Percentiles rank a stretch among this genome's conserved stretches.
phyloP scores from a whole-genome alignment of 2,888 invertebrate genomes.

The Metellina segmentata region DNA sequence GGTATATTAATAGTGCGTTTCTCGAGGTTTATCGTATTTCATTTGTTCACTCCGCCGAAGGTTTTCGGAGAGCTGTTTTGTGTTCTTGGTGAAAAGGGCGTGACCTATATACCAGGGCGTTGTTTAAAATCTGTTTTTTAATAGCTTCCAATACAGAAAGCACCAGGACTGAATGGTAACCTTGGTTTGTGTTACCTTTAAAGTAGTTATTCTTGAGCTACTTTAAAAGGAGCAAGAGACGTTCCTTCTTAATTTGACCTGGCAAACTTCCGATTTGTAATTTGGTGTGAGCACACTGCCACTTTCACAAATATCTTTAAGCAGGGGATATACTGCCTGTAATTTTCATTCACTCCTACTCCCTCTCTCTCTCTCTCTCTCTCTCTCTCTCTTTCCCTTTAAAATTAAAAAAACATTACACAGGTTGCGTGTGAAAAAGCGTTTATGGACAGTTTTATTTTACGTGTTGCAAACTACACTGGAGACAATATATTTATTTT shows the following conservation, averaged over 20 bases:
- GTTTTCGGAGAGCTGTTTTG: constrained; percentile 28
- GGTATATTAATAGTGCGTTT: constrained; percentile 29
- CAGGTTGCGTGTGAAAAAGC: too few relatives aligned
- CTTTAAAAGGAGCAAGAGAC: background rate
- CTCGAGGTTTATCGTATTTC: constrained; percentile 17
- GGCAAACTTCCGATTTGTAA: background rate
- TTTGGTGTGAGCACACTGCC: background rate
- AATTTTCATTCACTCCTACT: too few relatives aligned
- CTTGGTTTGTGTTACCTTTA: constrained; percentile 17
- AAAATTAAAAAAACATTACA: too few relatives aligned
- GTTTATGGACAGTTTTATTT: too few relatives aligned
- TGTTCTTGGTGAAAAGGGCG: constrained; percentile 29
- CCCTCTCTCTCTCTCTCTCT: too few relatives aligned
- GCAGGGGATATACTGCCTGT: too few relatives aligned
- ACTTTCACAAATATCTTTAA: too few relatives aligned
- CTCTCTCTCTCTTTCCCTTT: too few relatives aligned
- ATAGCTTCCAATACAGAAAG: constrained; percentile 17
- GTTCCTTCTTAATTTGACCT: background rate
- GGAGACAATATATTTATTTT: too few relatives aligned
- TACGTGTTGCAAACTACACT: too few relatives aligned
- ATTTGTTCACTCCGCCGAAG: constrained; percentile 18
- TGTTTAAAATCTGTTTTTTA: constrained; percentile 41
- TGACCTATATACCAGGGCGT: constrained; percentile 63
- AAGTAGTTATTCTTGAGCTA: constrained; percentile 1
- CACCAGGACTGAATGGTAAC: background rate